Evolutionary conservation across 37 sponge, comb jelly and placozoan species (phyloP), one percentile per base, ranked within the genome.

Genomic region (Eunapius fragilis): DNA sequence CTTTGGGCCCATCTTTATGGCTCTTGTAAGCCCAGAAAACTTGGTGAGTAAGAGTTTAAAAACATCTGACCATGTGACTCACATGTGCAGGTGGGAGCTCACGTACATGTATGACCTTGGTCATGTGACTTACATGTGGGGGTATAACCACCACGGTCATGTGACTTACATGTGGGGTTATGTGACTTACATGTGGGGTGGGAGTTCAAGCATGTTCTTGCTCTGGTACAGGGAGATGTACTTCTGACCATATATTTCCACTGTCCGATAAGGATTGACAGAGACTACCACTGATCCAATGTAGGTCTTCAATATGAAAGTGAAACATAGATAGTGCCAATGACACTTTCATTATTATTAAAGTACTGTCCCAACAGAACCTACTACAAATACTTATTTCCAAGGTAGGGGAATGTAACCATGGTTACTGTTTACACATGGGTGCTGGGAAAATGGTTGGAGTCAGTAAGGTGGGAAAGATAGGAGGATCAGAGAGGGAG

Each of bases 211-310:
- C 41, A 89, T 85, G 80, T 85, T 96, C 70, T 88, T 85, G 38
- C 94, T 87, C 25, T 88, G 84, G 48, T 96, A 96, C 80, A 92
- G 83, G 24, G 71, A 27, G 27, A 96, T 73, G 28, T 87, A 70
- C 22, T 91, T 92, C 17, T 80, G 71, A 24, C 90, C 80, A 83
- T 96, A 96, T 74, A 94, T 80, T 6, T 49, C 24, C 70, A 96
- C 36, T 0, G 50, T 30, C 28, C 70, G 78, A 67, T 96, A 96
- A 12, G 97, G 97, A 68, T 96, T 96, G 37, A 96, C 77, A 32
- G 97, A 94, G 32, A 96, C 86, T 31, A 96, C 90, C 33, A 96
- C 94, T 28, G 89, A 75, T 14, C 97, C 97, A 70, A 94, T 96
- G 87, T 96, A 96, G 7, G 97, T 96, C 97, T 96, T 74, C 0